Conservation (phyloP, 1,140 invertebrate genomes). For the Caenorhabditis remanei region DNA sequence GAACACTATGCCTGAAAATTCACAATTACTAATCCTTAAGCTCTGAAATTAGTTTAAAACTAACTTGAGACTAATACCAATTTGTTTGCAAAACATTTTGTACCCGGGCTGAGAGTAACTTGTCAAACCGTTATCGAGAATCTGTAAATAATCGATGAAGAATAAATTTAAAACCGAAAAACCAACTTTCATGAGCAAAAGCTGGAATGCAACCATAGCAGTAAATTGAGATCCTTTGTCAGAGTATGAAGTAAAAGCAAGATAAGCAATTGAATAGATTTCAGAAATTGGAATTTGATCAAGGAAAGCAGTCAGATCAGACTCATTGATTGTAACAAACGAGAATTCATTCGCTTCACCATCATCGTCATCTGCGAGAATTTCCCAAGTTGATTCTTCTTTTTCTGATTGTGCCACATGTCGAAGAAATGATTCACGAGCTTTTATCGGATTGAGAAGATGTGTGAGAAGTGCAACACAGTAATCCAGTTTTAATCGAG, state of each 20-base stretch:
- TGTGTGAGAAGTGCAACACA: conserved; percentile 60
- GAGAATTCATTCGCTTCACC: conserved; percentile 57
- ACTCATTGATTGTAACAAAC: conserved; percentile 55
- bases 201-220: conserved; percentile 64
- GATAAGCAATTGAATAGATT: conserved; percentile 62
- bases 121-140: conserved; percentile 59
- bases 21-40: neutral
- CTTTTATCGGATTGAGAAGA: conserved; percentile 61
- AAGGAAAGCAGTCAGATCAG: conserved; percentile 57
- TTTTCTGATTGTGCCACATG: conserved; percentile 60
- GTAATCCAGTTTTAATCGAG: conserved; percentile 62
- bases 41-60: neutral
- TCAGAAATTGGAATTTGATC: conserved; percentile 62
- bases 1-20: conserved; percentile 59
- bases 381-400: conserved; percentile 59
- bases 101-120: conserved; percentile 58
- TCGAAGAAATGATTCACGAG: conserved; percentile 57
- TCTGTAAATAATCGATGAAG: neutral
- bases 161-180: neutral
- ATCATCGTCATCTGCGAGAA: conserved; percentile 59
- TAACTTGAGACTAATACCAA: conserved; percentile 61
- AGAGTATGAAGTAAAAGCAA: conserved; percentile 39
- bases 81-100: conserved; percentile 64
- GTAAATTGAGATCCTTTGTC: conserved; percentile 62
- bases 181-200: conserved; percentile 61